Evolutionary conservation across 2,888 invertebrate species (phyloP).

Genomic region (Cosmopolites sordidus): DNA sequence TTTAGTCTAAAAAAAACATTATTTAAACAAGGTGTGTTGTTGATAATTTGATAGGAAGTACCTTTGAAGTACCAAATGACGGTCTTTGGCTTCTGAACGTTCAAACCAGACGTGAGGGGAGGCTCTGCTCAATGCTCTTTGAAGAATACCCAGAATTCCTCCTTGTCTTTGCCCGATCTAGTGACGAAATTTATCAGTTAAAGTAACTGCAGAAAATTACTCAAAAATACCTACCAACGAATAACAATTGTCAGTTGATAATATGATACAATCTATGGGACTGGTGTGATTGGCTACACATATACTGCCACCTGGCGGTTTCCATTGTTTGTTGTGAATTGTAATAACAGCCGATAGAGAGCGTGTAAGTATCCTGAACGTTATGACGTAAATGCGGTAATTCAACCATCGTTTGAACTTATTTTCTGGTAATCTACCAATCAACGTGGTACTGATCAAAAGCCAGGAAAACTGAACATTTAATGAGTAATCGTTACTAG

Average conservation of each 20-base stretch:
- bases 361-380: constrained; percentile 73
- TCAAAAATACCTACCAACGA: constrained; percentile 64
- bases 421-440: constrained; percentile 65
- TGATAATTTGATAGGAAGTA: too few relatives aligned
- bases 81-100: constrained; percentile 89
- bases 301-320: constrained; percentile 74
- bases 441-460: constrained; percentile 59
- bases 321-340: constrained; percentile 72
- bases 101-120: constrained; percentile 99
- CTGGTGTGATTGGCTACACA: constrained; percentile 98
- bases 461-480: constrained; percentile 46
- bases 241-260: constrained; percentile 83
- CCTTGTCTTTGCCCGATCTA: constrained; percentile 95
- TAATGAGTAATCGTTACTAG: background rate
- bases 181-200: constrained; percentile 2
- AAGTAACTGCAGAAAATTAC: background rate
- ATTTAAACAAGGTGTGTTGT: too few relatives aligned
- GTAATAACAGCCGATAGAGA: constrained; percentile 66
- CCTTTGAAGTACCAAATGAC: constrained; percentile 83
- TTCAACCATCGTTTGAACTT: constrained; percentile 62
- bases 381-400: constrained; percentile 62
- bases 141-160: constrained; percentile 89
- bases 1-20: constrained; percentile 65
- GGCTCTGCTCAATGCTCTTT: constrained; percentile 87
- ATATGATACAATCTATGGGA: constrained; percentile 82